These are phyloP conservation scores for Polia nebulosa DNA, from an alignment of 2,888 invertebrate species.

Conservation along the genomic window DNA sequence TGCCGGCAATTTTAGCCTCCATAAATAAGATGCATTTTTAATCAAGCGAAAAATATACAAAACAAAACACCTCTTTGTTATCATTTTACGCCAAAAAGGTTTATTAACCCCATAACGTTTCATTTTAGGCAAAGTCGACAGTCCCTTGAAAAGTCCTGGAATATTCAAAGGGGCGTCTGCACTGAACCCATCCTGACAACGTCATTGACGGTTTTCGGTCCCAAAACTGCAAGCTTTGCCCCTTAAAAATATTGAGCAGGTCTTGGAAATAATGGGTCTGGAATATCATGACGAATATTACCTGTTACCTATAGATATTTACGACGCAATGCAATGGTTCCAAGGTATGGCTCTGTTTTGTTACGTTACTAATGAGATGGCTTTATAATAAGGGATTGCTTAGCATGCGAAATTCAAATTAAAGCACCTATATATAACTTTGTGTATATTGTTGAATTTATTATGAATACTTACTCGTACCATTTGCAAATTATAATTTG, in stretches of 20 bases:
- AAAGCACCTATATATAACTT: not conserved
- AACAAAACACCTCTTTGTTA: slow-evolving; percentile 5
- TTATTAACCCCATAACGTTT: slow-evolving; percentile 23
- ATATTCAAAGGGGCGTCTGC: slow-evolving; percentile 24
- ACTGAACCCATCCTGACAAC: slow-evolving; percentile 20
- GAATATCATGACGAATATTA: not conserved
- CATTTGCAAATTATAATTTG: too few relatives aligned
- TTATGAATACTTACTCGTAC: too few relatives aligned
- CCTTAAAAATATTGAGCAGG: slow-evolving; percentile 43
- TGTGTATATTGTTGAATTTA: not conserved
- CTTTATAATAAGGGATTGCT: not conserved
- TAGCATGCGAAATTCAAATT: not conserved
- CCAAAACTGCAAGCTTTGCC: slow-evolving; percentile 32
- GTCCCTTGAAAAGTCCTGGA: slow-evolving; percentile 26
- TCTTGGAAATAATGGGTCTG: slow-evolving; percentile 22
- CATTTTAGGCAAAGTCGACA: slow-evolving; percentile 20
- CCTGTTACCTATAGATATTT: too few relatives aligned
- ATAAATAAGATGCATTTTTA: slow-evolving; percentile 49
- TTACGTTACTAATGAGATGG: not conserved
- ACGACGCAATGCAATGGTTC: too few relatives aligned
- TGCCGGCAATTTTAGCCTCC: not conserved
- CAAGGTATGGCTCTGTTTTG: too few relatives aligned
- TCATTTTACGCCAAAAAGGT: slow-evolving; percentile 17
- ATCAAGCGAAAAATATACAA: slow-evolving; percentile 31
- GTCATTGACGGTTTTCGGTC: slow-evolving; percentile 35